Conservation (phyloP, 2,888 invertebrate species). For the Melinaea menophilus region DNA sequence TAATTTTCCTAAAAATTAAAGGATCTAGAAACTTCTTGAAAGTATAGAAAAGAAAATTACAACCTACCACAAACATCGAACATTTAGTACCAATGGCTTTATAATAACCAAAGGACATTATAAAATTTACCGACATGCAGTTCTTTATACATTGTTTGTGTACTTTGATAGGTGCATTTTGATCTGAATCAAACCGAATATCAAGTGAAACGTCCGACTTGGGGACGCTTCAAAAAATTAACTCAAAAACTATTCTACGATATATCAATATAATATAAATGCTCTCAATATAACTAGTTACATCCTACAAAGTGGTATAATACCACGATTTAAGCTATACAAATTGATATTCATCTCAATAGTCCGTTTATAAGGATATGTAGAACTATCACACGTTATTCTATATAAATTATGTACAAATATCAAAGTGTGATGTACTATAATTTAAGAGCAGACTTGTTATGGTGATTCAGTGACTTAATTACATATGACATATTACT, state of each 20-base stretch:
- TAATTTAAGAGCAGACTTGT: constrained; percentile 18
- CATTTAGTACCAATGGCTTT: constrained; percentile 2
- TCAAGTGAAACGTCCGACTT: constrained; percentile 3
- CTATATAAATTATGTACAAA: neutral
- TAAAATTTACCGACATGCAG: constrained; percentile 5
- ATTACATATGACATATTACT: constrained; percentile 5
- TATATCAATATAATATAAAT: constrained; percentile 3
- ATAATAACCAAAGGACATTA: neutral
- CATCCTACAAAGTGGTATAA: no score
- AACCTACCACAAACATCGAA: constrained; percentile 12
- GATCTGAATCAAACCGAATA: constrained; percentile 15
- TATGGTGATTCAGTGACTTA: constrained; percentile 14
- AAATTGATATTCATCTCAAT: neutral
- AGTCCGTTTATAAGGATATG: constrained; percentile 20
- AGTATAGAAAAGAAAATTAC: neutral
- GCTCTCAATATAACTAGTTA: neutral
- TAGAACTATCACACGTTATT: constrained; percentile 19
- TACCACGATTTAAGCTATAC: neutral
- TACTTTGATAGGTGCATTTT: constrained; percentile 32
- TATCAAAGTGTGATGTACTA: neutral
- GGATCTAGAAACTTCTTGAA: constrained; percentile 1
- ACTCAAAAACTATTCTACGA: constrained; percentile 4
- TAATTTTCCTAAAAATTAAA: neutral
- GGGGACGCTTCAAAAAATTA: neutral
- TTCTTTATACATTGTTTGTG: constrained; percentile 25